Percentiles rank a stretch among this genome's conserved stretches.
phyloP scores from a whole-genome alignment of 2,797 vertebrate genomes.

The Craterocephalus amniculus region DNA sequence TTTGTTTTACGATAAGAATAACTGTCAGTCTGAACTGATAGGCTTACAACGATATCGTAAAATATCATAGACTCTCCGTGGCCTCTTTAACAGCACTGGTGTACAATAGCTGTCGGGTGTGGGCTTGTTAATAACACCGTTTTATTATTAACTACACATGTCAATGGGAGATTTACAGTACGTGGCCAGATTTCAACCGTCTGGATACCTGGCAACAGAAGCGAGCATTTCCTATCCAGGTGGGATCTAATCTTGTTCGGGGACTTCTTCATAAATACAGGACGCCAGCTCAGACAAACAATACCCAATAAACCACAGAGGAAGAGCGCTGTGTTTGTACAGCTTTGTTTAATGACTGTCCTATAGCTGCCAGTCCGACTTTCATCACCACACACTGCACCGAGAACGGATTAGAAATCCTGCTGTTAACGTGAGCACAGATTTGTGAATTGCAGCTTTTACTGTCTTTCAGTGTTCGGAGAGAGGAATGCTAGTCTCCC shows the following conservation, averaged over 20 bases:
- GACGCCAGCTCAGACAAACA: slow-evolving; percentile 78
- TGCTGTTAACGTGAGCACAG: slow-evolving; percentile 35
- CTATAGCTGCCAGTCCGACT: slow-evolving; percentile 59
- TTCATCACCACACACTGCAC: slow-evolving; percentile 47
- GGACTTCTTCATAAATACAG: slow-evolving; percentile 82
- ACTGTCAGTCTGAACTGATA: slow-evolving; percentile 30
- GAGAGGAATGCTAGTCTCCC: slow-evolving; percentile 53
- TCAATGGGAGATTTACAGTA: slow-evolving; percentile 73
- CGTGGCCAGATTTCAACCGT: slow-evolving; percentile 60
- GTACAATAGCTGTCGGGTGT: slow-evolving; percentile 50
- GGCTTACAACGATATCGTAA: slow-evolving; percentile 30
- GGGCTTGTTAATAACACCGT: slow-evolving; percentile 65
- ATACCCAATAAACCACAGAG: slow-evolving; percentile 80
- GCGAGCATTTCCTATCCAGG: slow-evolving; percentile 79
- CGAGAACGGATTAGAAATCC: slow-evolving; percentile 61
- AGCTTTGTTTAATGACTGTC: slow-evolving; percentile 76
- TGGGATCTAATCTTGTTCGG: slow-evolving; percentile 82
- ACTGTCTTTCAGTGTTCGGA: slow-evolving; percentile 45
- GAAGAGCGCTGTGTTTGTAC: slow-evolving; percentile 76
- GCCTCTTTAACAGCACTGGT: slow-evolving; percentile 42
- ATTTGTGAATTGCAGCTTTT: slow-evolving; percentile 62
- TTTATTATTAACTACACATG: slow-evolving; percentile 69
- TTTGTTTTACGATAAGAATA: slow-evolving; percentile 28
- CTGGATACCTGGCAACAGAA: slow-evolving; percentile 76
- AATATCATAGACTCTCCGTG: slow-evolving; percentile 36